These are phyloP conservation scores for Cylas formicarius DNA, from an alignment of 1,140 invertebrate species.

Conservation along the genomic window DNA sequence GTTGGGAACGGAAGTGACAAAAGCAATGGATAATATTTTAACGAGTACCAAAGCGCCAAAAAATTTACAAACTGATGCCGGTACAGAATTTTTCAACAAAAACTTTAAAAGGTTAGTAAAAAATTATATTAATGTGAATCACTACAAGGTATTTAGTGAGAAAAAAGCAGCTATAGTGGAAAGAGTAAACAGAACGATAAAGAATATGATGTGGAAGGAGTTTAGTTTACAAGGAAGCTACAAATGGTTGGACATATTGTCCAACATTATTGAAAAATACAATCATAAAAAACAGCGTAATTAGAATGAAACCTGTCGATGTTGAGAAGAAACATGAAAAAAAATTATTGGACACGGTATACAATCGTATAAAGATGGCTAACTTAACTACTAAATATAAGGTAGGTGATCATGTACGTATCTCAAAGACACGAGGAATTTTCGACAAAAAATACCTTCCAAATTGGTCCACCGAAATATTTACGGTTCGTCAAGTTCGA, in stretches of 20 bases:
- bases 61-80: conserved; percentile 35
- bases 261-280: conserved; percentile 12
- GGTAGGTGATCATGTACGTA: conserved; percentile 27
- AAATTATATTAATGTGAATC: conserved; percentile 30
- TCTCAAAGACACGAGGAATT: conserved; percentile 12
- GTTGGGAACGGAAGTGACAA: no score
- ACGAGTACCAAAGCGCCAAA: conserved; percentile 6
- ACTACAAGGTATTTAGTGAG: conserved; percentile 37
- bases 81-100: conserved; percentile 35
- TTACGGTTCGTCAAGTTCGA: conserved; percentile 24
- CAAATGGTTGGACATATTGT: conserved; percentile 32
- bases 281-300: background rate
- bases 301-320: conserved; percentile 2
- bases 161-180: conserved; percentile 41
- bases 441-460: conserved; percentile 32
- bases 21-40: no score
- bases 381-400: conserved; percentile 22
- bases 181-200: conserved; percentile 42
- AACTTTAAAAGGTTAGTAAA: conserved; percentile 23
- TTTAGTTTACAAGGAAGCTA: conserved; percentile 36
- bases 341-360: background rate
- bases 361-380: conserved; percentile 3
- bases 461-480: conserved; percentile 33
- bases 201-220: conserved; percentile 37
- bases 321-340: conserved; percentile 4